Conservation (phyloP, 2,888 invertebrate species). For the Ptychoptera contaminata region DNA sequence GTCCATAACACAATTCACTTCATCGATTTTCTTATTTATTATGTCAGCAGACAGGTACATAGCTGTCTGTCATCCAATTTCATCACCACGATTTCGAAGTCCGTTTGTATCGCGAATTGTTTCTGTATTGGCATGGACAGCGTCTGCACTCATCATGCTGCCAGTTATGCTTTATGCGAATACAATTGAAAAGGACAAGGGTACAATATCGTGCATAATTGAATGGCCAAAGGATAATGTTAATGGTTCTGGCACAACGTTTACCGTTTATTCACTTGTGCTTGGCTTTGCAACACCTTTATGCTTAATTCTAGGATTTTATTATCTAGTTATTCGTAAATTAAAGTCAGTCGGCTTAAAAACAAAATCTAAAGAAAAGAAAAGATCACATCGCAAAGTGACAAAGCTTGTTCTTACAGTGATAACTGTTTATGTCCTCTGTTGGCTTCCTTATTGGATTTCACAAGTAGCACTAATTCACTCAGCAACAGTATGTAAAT, state of each 20-base stretch:
- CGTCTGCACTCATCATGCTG: constrained; percentile 73
- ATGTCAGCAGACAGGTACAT: constrained; percentile 90
- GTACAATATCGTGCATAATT: constrained; percentile 57
- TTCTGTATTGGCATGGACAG: constrained; percentile 70
- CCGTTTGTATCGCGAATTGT: constrained; percentile 74
- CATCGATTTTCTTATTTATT: constrained; percentile 77
- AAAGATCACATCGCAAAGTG: constrained; percentile 74
- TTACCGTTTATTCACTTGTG: constrained; percentile 74
- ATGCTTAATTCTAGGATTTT: constrained; percentile 71
- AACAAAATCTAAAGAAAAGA: constrained; percentile 83
- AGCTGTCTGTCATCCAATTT: constrained; percentile 87
- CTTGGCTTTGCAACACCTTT: constrained; percentile 79
- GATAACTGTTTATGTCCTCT: constrained; percentile 78
- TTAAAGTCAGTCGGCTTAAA: constrained; percentile 78
- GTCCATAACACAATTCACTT: constrained; percentile 84
- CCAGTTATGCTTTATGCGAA: constrained; percentile 80
- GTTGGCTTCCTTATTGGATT: constrained; percentile 90
- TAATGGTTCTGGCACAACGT: constrained; percentile 58
- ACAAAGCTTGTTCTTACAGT: constrained; percentile 85
- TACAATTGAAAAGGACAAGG: constrained; percentile 42
- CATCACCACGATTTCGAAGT: constrained; percentile 70
- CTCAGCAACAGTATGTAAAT: constrained; percentile 53
- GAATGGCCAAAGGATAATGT: constrained; percentile 54
- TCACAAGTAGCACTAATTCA: constrained; percentile 72
- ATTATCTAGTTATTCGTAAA: constrained; percentile 74